These are phyloP conservation scores for Zosterops japonicus DNA, from an alignment of 2,113 vertebrate species.

Conservation along the genomic window DNA sequence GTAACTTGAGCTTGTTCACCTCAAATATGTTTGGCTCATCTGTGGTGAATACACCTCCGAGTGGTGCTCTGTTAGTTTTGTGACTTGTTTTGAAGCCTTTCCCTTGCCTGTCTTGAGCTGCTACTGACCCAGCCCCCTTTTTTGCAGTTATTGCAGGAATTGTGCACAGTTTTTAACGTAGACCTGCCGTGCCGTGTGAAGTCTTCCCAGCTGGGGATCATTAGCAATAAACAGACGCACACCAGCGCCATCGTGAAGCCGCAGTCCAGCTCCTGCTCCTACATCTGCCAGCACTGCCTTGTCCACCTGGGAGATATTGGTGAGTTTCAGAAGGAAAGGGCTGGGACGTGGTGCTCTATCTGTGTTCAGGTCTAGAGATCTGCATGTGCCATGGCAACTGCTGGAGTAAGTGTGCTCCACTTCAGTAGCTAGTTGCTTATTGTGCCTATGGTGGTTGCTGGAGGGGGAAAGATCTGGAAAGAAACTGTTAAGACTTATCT, in stretches of 20 bases:
- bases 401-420: neutral
- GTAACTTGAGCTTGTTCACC: neutral
- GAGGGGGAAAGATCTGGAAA: neutral
- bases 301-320: slow-evolving; percentile 99
- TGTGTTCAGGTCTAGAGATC: neutral
- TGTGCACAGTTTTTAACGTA: slow-evolving; percentile 98
- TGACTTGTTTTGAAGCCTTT: neutral
- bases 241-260: slow-evolving; percentile 93
- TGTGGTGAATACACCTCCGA: rapidly evolving
- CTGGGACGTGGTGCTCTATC: neutral
- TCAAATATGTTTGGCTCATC: neutral
- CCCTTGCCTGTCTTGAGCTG: neutral
- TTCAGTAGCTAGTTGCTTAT: neutral
- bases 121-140: neutral
- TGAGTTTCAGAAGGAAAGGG: slow-evolving; percentile 68
- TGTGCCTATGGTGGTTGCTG: neutral
- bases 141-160: slow-evolving; percentile 91
- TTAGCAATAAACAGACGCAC: slow-evolving; percentile 92
- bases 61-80: neutral
- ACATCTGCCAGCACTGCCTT: slow-evolving; percentile 99
- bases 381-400: neutral
- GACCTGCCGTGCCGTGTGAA: slow-evolving; percentile 97
- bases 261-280: slow-evolving; percentile 97
- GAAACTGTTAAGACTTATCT: neutral
- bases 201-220: slow-evolving; percentile 97